Base-by-base conservation (phyloP, 2,888 invertebrate species). In the Limnephilus auricula region DNA sequence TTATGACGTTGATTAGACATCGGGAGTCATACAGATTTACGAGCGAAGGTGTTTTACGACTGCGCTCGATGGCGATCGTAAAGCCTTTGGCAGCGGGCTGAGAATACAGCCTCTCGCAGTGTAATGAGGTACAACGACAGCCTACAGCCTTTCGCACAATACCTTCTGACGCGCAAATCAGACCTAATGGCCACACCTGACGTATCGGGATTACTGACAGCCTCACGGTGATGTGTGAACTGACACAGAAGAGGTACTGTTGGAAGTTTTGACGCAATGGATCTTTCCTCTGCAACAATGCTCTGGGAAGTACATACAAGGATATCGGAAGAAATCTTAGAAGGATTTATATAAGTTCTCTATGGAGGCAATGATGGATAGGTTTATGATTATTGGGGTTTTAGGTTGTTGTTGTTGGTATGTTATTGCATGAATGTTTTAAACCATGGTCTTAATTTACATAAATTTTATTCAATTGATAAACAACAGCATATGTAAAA, bases 1-100 rank as follows among this genome's bases (percentile, higher is more conserved):
- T 86, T 65, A 86, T 65, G 86, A 65, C 86, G 86, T 50, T 86
- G 86, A 86, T 86, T 86, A n/a, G 86, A 34, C 86, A 50, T 86
- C 86, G 65, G 32, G 86, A 86, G 86, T 86, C 65, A 31, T 30
- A 30, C 65, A 32, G 89, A 89, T 89, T 89, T 89, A 89, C 79
- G 89, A 89, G 25, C 79, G 18, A 37, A 89, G 89, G 79, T 89
- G 89, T 89, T 89, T 86, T 89, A 89, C 79, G 79, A 79, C 79
- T 89, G 79, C 79, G 89, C 89, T 30, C 30, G 89, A 79, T 79
- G 34, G 89, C 79, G 79, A 79, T 89, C 89, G 79, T 86, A 86
- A 79, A 79, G 89, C 84, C 82, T 82, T 82, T 82, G 34, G 82
- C 82, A 15, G 34, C 82, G 82, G 9, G 4, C 82, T 65, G 25